phyloP scores from a whole-genome alignment of 2,113 vertebrate species.

The Corythaixoides concolor region DNA sequence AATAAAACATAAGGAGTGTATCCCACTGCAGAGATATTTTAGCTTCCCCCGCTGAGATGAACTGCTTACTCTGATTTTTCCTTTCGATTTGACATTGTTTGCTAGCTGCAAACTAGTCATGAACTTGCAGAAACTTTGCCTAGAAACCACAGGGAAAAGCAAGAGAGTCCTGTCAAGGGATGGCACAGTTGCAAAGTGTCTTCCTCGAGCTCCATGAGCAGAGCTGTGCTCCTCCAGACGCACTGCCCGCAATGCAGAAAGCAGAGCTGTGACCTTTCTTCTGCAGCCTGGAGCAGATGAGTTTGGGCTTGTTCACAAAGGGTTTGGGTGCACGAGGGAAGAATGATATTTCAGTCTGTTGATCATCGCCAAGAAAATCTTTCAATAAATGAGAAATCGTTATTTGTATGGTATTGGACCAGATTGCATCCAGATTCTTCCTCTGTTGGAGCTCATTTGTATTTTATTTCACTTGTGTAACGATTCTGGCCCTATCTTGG shows the following conservation, averaged over 20 bases:
- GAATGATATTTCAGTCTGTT: not conserved
- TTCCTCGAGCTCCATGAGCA: not conserved
- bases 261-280: not conserved
- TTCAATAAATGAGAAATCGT: not conserved
- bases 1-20: not conserved
- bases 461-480: not conserved
- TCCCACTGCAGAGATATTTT: not conserved
- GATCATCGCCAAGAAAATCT: not conserved
- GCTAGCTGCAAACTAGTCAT: not conserved
- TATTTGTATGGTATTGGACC: not conserved
- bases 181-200: not conserved
- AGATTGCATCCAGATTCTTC: not conserved
- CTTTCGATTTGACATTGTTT: not conserved
- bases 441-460: not conserved
- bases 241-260: rapidly evolving
- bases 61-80: not conserved
- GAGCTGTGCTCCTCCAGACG: not conserved
- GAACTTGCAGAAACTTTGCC: not conserved
- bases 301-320: not conserved
- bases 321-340: not conserved
- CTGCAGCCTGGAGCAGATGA: not conserved
- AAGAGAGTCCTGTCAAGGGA: not conserved
- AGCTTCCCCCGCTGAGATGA: not conserved
- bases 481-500: not conserved
- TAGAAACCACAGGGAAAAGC: not conserved